A percentile compares a stretch with the other conserved stretches of the same genome.
Conservation (phyloP, 2,888 invertebrate species). For the Abrostola triplasia region DNA sequence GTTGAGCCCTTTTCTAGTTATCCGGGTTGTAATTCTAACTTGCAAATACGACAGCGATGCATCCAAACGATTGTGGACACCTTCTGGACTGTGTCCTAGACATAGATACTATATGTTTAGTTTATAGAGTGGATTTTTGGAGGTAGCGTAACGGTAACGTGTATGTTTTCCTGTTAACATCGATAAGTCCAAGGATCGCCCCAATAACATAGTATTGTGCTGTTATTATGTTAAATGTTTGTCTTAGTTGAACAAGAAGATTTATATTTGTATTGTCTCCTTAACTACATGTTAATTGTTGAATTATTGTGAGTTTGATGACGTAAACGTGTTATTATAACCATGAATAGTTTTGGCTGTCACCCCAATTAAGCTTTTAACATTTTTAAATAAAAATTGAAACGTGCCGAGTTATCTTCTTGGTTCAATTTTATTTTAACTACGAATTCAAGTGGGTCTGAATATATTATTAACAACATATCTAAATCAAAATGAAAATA, state of each 20-base stretch:
- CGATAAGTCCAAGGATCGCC: constrained; percentile 17
- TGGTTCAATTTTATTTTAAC: background rate
- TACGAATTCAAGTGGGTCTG: too few species aligned
- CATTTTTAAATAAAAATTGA: background rate
- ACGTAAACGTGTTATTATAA: constrained; percentile 15
- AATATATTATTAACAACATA: background rate
- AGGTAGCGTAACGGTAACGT: constrained; percentile 21
- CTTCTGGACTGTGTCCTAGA: constrained; percentile 48
- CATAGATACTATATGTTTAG: constrained; percentile 44
- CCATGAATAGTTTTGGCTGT: constrained; percentile 19
- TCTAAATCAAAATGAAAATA: background rate
- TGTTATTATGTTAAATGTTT: constrained; percentile 30
- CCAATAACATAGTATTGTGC: constrained; percentile 35
- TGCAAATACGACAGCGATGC: constrained; percentile 61
- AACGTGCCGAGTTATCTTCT: background rate
- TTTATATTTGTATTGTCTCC: constrained; percentile 25
- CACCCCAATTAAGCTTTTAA: constrained; percentile 10
- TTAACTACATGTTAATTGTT: constrained; percentile 15
- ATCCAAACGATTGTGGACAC: constrained; percentile 69
- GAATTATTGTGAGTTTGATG: constrained; percentile 12
- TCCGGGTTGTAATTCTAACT: constrained; percentile 49
- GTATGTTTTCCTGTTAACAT: constrained; percentile 42
- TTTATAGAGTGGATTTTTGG: constrained; percentile 66
- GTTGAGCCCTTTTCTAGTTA: constrained; percentile 62
- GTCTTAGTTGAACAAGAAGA: constrained; percentile 6